Evolutionary conservation across 2,888 invertebrate genomes (phyloP), one percentile per base, ranked within the genome.

Genomic region (Drosophila lutescens): DNA sequence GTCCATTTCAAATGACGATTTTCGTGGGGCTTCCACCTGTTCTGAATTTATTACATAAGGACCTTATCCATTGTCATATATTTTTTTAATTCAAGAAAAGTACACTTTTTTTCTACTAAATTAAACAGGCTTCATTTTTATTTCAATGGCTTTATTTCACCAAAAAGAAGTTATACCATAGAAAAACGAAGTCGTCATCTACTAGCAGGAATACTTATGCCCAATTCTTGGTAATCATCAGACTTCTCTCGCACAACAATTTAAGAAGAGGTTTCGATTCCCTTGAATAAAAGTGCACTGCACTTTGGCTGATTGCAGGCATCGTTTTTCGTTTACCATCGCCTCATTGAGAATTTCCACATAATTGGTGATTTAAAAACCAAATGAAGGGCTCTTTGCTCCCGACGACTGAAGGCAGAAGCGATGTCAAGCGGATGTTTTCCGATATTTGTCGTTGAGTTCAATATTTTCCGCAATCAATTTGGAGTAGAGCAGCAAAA

Each of bases 281-380:
- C n/a, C 40, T 57, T 38, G 9, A 41, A 32, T 38, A 9, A 30
- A 56, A 20, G 41, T 9, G 17, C 9, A 10, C 43, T 50, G 44
- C 58, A 58, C 23, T 68, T 46, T 40, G 23, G 10, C 17, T 68
- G 68, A 68, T 68, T 68, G 68, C 58, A 58, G 58, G 10, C 57
- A 36, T 67, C 34, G 13, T 32, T 50, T 68, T 51, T 20, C 23
- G 58, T 7, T 30, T 41, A n/a, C 47, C 36, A 26, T 56, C 4
- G 30, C 38, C 56, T 46, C 51, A 47, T 51, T 30, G 50, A 50
- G 38, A 30, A 23, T 40, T 59, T 59, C 26, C 59, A 36, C 69
- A 34, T 59, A 68, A 68, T 68, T 68, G 68, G 44, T 46, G 68
- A 69, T 68, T 68, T 68, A 58, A 68, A 68, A 69, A 68, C 69